Base-by-base conservation (phyloP, 2,888 invertebrate genomes). In the Pristionchus japonicus region DNA sequence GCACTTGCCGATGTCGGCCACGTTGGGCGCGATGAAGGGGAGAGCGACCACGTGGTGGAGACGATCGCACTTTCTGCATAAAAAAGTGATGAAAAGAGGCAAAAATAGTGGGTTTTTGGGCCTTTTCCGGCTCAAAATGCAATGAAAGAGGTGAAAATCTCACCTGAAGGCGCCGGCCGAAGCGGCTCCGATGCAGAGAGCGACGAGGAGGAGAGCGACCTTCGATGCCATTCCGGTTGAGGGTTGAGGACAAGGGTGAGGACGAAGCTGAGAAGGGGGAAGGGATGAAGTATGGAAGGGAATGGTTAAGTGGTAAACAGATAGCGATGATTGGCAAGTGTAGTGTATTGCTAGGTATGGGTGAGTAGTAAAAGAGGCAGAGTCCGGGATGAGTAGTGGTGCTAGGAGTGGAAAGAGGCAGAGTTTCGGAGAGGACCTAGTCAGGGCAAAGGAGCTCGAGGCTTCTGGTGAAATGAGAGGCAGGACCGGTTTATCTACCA, bases 1-100 rank as follows among this genome's bases (percentile, higher is more conserved):
- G 27, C 77, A 77, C 37, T 34, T 31, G 43, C 77, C 77, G 77
- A 77, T 77, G 77, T 77, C 77, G 13, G 77, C 77, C 15, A 77
- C 43, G 6, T 1, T n/a, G 15, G 77, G 77, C 23, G 77, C 77
- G 43, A 77, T 23, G 47, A n/a, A 77, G 27, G 43, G 77, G 9
- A 77, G 77, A 15, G 11, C 11, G 43, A 77, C 77, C 13, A 77
- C n/a, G 77, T 77, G 40, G 23, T 77, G 43, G 23, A 77, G 43
- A 3, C 77, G 77, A 3, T 43, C n/a, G 47, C 77, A 77, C 20
- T 74, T 40, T 17, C 34, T 74, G 40, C 27, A 74, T 15, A 27
- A 27, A 27, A 11, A 15, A 15, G 57, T 23, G 7, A 23, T 2
- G 61, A 61, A n/a, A 4, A n/a, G 2, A 61, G 27, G 34, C n/a